Evolutionary conservation across 2,888 invertebrate species (phyloP).

Genomic region (Proisotoma minuta): DNA sequence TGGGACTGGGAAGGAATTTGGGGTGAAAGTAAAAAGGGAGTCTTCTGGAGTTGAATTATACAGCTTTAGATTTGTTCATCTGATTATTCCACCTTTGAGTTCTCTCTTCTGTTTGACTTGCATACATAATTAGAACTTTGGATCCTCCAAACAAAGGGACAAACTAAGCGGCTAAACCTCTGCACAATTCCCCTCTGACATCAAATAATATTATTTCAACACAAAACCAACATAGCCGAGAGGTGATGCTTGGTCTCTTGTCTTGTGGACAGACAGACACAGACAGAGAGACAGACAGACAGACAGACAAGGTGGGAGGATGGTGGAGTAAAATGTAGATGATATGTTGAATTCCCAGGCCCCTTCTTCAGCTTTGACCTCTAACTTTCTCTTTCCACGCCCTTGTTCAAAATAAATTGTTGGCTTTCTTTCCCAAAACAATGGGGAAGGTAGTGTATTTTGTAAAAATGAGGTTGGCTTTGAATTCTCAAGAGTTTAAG

Average conservation of each 20-base stretch:
- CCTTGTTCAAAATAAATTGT: too few relatives aligned
- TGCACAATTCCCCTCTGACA: not conserved
- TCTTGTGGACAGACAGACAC: not conserved
- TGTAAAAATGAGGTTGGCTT: too few relatives aligned
- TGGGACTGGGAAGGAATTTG: too few relatives aligned
- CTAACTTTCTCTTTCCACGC: too few relatives aligned
- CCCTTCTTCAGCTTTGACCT: too few relatives aligned
- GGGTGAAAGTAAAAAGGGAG: too few relatives aligned
- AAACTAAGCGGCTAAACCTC: not conserved
- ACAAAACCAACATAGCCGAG: too few relatives aligned
- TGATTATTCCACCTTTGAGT: not conserved
- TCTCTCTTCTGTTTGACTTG: not conserved
- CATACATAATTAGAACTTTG: constrained; percentile 1
- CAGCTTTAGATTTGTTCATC: not conserved
- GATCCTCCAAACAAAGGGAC: not conserved
- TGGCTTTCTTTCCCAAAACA: not conserved
- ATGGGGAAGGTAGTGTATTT: too few relatives aligned
- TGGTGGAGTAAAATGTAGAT: not conserved
- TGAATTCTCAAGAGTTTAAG: not conserved
- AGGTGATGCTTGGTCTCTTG: too few relatives aligned
- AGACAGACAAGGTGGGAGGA: not conserved
- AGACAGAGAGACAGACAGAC: constrained; percentile 2
- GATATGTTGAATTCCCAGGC: too few relatives aligned
- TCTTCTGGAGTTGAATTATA: too few relatives aligned
- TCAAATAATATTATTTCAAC: constrained; percentile 3